phyloP scores from a whole-genome alignment of 2,888 invertebrate species.

The Dasypogon diadema region DNA sequence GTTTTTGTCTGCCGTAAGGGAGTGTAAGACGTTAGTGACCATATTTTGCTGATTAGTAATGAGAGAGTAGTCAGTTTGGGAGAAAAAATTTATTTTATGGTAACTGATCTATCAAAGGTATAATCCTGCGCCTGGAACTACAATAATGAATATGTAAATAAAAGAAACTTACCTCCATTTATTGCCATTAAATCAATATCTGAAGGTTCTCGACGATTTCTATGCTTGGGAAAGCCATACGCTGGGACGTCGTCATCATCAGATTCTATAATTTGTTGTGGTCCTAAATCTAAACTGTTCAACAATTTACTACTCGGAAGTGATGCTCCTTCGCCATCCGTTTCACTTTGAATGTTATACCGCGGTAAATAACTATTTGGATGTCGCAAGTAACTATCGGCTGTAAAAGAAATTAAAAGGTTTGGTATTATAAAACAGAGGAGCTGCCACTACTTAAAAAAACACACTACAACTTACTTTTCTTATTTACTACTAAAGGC shows the following conservation, averaged over 20 bases:
- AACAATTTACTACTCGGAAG: constrained; percentile 59
- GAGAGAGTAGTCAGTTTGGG: too few relatives aligned
- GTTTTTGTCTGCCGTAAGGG: too few relatives aligned
- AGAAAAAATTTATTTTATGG: too few relatives aligned
- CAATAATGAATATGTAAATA: too few relatives aligned
- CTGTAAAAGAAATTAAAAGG: constrained; percentile 61
- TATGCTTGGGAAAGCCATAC: constrained; percentile 69
- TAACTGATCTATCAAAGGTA: too few relatives aligned
- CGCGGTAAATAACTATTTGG: constrained; percentile 85
- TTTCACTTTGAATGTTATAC: constrained; percentile 77
- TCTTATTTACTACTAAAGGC: constrained; percentile 73
- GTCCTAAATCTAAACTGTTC: constrained; percentile 58
- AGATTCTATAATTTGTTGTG: constrained; percentile 65
- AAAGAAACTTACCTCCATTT: constrained; percentile 60
- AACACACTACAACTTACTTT: too few relatives aligned
- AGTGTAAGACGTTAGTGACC: too few relatives aligned
- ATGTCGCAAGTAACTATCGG: constrained; percentile 82
- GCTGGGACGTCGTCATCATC: constrained; percentile 67
- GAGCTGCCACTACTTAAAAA: too few relatives aligned
- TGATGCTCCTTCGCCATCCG: constrained; percentile 71
- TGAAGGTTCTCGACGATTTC: constrained; percentile 66
- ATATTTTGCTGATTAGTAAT: too few relatives aligned
- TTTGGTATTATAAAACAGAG: too few relatives aligned
- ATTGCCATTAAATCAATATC: constrained; percentile 59
- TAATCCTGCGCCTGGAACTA: too few relatives aligned